Conservation (phyloP, 2,888 invertebrate genomes). For the Eutolmus rufibarbis region DNA sequence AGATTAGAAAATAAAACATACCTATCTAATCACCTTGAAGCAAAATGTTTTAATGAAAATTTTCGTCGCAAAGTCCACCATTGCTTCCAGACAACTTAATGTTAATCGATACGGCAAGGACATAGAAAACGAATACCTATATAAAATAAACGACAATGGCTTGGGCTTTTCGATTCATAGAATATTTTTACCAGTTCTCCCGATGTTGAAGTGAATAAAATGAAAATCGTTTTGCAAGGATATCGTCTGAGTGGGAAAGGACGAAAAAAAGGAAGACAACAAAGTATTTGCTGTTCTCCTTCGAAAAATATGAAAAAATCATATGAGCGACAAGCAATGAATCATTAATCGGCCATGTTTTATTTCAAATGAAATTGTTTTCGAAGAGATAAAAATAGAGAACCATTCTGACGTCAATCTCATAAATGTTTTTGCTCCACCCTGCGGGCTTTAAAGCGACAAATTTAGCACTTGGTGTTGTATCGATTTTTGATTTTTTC, state of each 20-base stretch:
- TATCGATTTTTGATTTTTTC: slow-evolving; percentile 22
- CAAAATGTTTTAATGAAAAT: background rate
- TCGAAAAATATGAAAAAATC: background rate
- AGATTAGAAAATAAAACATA: background rate
- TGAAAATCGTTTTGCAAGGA: background rate
- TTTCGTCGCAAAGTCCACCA: background rate
- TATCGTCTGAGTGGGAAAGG: background rate
- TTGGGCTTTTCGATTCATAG: background rate
- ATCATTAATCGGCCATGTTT: slow-evolving; percentile 12
- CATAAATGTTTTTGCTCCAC: background rate
- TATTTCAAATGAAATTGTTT: background rate
- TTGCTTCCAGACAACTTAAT: background rate
- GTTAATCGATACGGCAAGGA: background rate
- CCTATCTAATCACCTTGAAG: background rate
- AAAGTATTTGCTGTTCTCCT: background rate
- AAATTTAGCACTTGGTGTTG: slow-evolving; percentile 9
- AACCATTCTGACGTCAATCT: slow-evolving; percentile 27
- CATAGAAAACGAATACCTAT: background rate
- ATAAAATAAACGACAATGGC: background rate
- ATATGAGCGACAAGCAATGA: background rate
- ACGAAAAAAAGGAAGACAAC: background rate
- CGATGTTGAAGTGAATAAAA: background rate
- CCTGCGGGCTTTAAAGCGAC: background rate
- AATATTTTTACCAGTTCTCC: background rate
- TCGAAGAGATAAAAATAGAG: slow-evolving; percentile 5